Evolutionary conservation across 30 jellyfish, hydroid and myxozoan species (phyloP), one percentile per base, ranked within the genome.

Genomic region (Chrysaora quinquecirrha): DNA sequence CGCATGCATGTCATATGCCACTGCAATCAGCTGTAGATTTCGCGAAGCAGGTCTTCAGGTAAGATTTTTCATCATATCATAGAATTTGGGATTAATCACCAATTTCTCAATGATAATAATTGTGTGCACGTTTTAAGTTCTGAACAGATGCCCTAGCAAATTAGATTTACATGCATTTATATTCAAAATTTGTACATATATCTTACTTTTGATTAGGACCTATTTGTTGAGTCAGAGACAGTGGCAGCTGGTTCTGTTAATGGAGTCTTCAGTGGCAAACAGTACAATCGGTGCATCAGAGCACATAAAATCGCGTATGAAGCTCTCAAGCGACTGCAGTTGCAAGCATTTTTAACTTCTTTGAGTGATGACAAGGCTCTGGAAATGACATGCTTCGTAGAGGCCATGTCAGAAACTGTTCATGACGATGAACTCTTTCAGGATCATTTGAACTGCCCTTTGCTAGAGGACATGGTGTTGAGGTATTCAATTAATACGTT

Each of bases 1-100:
- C 34, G 38, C 83, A 30, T 20, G 72, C 72, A 71, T 71, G 83
- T 30, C 83, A 32, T 71, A 19, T 58, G 31, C 32, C 28, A 58
- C 31, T 58, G 72, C 31, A 25, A 58, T 58, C 9, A 4, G 21
- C 28, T 19, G 72, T 20, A 20, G 28, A 58, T 58, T 58, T 25
- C 28, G 72, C 9, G 72, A 58, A 19, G 72, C 31, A 19, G 72
- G 72, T 6, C 32, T 58, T 20, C 31, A 58, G 72, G 72, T 58
- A 58, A 25, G 72, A 58, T 43, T 43, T 43, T 43, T 16, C 9
- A 43, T n/a, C n/a, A n/a, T n/a, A n/a, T n/a, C n/a, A n/a, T n/a
- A n/a, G n/a, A n/a, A n/a, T n/a, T n/a, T n/a, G n/a, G n/a, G n/a
- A n/a, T n/a, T n/a, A n/a, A n/a, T n/a, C n/a, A n/a, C n/a, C n/a